Base-by-base conservation (phyloP, 1,140 invertebrate genomes). In the Megathymus violae region DNA sequence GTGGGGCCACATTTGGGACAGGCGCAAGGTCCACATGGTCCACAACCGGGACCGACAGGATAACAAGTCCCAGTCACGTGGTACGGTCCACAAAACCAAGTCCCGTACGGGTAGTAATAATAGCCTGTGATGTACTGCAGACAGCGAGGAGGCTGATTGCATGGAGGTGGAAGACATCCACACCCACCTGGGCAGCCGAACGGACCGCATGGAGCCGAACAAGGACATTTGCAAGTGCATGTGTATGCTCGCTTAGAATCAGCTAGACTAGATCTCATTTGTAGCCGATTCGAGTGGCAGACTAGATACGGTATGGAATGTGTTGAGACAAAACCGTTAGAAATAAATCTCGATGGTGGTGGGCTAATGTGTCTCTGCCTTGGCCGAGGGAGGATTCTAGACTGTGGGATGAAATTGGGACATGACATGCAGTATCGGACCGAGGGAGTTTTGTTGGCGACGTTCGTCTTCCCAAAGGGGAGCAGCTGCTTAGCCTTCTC, bases 81-180 rank as follows among this genome's bases (percentile, higher is more conserved):
- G 62, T 88, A 89, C 3, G 87, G 85, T 0, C 87, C 85, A 47
- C 85, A 88, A 52, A 87, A 89, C 87, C 87, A 89, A 3, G 72
- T 81, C 4, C 85, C 87, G 25, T 89, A 88, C 0, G 87, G 87
- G 17, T 90, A 90, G 54, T 90, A 90, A 38, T 88, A 89, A 61
- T 89, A 89, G 0, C 87, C 87, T 0, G 82, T 87, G 79, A 89
- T 90, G 58, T 85, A 90, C 59, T 88, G 85, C 2, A 88, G 40
- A 52, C 88, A 88, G 11, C 69, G 70, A 1, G 88, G 80, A 0
- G 84, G 80, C 4, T 64, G 62, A 50, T 86, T 85, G 48, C 81
- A 83, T 0, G 82, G 83, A 0, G 84, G 85, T 7, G 87, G 87
- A 0, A 89, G 70, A 38, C 78, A 75, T 9, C 41, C 61, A 52